Conservation (phyloP, 2,797 vertebrate genomes). For the Crax fasciolata region DNA sequence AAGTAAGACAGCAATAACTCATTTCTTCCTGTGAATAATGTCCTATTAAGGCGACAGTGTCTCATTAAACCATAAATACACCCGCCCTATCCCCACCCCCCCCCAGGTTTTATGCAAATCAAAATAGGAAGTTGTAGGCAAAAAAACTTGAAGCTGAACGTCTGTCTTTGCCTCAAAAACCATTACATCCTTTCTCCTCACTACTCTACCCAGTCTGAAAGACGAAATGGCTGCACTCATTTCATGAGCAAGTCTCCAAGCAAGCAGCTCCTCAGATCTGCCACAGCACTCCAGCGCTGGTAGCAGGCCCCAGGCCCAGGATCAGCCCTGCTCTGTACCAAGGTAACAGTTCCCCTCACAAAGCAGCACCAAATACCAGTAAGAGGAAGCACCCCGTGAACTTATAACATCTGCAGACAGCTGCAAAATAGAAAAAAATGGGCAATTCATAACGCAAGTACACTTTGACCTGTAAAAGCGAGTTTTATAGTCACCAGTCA, state of each 20-base stretch:
- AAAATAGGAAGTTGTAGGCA: conserved; percentile 50
- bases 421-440: neutral
- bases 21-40: conserved; percentile 81
- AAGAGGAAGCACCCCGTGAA: conserved; percentile 20
- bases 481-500: neutral
- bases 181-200: neutral
- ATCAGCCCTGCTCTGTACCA: neutral
- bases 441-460: neutral
- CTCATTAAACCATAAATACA: conserved; percentile 48
- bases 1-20: conserved; percentile 76
- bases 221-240: neutral
- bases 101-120: conserved; percentile 43
- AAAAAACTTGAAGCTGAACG: neutral
- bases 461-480: neutral
- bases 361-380: accelerated
- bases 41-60: conserved; percentile 28
- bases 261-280: neutral
- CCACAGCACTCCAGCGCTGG: accelerated
- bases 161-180: conserved; percentile 4
- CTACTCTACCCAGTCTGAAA: neutral
- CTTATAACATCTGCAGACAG: neutral
- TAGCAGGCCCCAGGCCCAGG: neutral
- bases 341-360: conserved; percentile 19
- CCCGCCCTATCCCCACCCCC: neutral
- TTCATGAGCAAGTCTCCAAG: neutral